Base-by-base conservation (phyloP, 2,797 vertebrate species). In the Xenentodon cancila region DNA sequence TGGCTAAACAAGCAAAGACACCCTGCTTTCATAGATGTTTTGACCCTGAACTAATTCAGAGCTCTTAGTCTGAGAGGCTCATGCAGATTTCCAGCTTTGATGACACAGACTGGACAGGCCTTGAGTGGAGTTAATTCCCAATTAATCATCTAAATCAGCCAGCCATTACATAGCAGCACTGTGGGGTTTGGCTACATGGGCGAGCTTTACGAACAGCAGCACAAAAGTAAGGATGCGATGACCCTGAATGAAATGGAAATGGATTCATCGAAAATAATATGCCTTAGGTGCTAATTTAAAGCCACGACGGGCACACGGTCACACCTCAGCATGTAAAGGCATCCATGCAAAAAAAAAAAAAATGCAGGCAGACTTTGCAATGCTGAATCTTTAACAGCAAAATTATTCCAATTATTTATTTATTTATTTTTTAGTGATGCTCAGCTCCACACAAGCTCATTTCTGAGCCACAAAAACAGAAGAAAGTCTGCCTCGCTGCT, bases 401-500 rank as follows among this genome's bases (percentile, higher is more conserved):
- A 69, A 58, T 3, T 3, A 30, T n/a, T 42, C 21, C 5, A 16
- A 51, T 25, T 3, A 25, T 25, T 25, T 25, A 25, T 5, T 25
- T 25, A 3, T 25, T 42, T 44, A 21, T 56, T 56, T 62, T 18
- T 11, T 15, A 43, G 53, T 19, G 34, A 54, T 49, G 15, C 30
- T 75, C 65, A 57, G 25, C 30, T 21, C 11, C 65, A 34, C 17
- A 61, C 19, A 17, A 48, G 62, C 62, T 70, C 18, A 53, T 70
- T 77, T 55, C 64, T 75, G 55, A 75, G 59, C 59, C 48, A 27
- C 4, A 44, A 68, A 73, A 51, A 68, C 58, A 42, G 43, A 46
- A 59, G 61, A 74, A 74, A 77, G 76, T 68, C 79, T 59, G 71
- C 48, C 42, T 7, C 17, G 59, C 54, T 74, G 62, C 83, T 89